Conservation (phyloP, 2,797 vertebrate species). For the Leontopithecus rosalia region DNA sequence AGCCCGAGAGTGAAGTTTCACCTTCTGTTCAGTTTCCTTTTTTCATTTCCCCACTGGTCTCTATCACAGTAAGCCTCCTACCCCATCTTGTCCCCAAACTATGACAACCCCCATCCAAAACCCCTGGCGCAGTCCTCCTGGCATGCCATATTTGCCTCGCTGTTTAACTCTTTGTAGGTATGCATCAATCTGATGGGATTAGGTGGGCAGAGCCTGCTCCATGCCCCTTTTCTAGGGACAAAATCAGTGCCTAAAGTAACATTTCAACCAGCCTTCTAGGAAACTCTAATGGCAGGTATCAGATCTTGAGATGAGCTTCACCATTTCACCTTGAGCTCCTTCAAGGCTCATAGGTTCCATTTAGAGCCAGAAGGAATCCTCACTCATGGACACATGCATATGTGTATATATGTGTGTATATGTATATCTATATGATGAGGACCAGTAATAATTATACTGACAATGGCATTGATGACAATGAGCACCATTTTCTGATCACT, state of each 20-base stretch:
- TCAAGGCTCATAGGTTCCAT: not conserved
- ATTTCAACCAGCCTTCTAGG: not conserved
- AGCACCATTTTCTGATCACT: not conserved
- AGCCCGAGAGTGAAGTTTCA: not conserved
- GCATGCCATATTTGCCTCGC: not conserved
- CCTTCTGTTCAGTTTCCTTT: not conserved
- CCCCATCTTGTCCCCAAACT: not conserved
- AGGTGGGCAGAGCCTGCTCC: not conserved
- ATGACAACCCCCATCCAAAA: not conserved
- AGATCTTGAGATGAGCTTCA: not conserved
- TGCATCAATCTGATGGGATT: not conserved
- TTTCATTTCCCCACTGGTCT: not conserved
- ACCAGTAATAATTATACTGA: not conserved
- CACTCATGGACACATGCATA: fast-evolving
- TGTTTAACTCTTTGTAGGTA: not conserved
- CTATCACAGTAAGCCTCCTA: not conserved
- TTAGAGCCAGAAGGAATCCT: not conserved
- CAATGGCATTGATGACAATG: fast-evolving
- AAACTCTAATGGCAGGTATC: not conserved
- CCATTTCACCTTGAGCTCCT: not conserved
- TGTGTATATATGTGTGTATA: not conserved
- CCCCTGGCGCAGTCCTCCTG: fast-evolving
- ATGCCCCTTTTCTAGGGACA: not conserved
- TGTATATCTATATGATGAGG: not conserved
- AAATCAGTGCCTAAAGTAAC: not conserved